Evolutionary conservation across 2,888 invertebrate genomes (phyloP), one percentile per base, ranked within the genome.

Genomic region (Trisateles emortualis): DNA sequence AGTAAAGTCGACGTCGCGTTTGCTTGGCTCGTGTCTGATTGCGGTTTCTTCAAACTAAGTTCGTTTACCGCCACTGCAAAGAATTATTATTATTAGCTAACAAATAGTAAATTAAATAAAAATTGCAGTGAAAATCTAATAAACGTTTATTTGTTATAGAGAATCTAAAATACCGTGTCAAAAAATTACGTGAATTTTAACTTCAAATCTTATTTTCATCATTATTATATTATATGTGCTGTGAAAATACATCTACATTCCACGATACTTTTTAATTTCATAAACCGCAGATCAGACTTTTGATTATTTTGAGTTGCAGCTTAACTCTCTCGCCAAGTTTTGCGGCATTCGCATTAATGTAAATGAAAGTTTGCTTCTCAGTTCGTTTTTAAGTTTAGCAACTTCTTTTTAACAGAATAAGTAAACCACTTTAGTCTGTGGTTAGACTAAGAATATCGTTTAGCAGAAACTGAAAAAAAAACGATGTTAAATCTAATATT

Each of bases 11-110:
- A 79, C 8, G 87, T 84, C 11, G 76, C 79, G 47, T 87, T 87
- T 1, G 82, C 83, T 30, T 82, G 84, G 46, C 79, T 86, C 10
- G 86, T 86, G 42, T 90, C 90, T 1, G 89, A 81, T 49, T 81
- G 78, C 38, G 92, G 87, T 64, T 81, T 88, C 78, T 88, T 91
- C 78, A 86, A 52, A 73, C 86, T 90, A 38, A 91, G 78, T 79
- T 92, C 92, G 79, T 90, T 92, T 58, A 92, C 90, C 58, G 90
- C 90, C 79, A 92, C 92, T 92, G 86, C 29, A 36, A 36, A 36
- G 19, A 36, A 5, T 33, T 14, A 14, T 6, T 14, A 36, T 4
- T n/a, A 19, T 19, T 9, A 19, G 3, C 2, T 19, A 10, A 19
- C 2, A 13, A 4, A 4, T 9, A 16, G 6, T 32, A 32, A 32